Conservation (phyloP, 2,888 invertebrate species). For the Gandaritis pyraliata region DNA sequence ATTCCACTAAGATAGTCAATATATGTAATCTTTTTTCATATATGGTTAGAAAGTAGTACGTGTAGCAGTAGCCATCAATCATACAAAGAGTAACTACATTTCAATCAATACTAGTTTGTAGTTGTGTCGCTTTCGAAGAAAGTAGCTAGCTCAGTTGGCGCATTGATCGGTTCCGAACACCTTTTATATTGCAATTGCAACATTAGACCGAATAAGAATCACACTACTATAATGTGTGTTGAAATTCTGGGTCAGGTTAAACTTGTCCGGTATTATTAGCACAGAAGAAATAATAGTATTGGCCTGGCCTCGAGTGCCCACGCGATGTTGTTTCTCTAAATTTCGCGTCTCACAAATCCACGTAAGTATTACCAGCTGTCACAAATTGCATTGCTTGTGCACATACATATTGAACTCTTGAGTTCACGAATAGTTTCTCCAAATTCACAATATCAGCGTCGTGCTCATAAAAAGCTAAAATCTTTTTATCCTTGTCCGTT, state of each 20-base stretch:
- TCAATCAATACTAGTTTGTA: constrained; percentile 30
- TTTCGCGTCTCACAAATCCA: constrained; percentile 27
- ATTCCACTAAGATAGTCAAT: background rate
- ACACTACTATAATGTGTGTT: constrained; percentile 19
- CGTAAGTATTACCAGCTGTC: background rate
- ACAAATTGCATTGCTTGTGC: constrained; percentile 7
- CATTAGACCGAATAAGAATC: constrained; percentile 25
- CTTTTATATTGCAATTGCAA: constrained; percentile 35
- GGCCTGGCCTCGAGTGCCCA: constrained; percentile 50
- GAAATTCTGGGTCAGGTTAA: constrained; percentile 39
- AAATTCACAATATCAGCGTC: constrained; percentile 33
- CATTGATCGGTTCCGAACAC: constrained; percentile 34
- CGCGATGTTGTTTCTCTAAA: constrained; percentile 47
- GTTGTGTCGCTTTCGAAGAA: constrained; percentile 40
- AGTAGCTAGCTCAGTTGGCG: constrained; percentile 32
- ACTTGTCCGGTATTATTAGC: constrained; percentile 36
- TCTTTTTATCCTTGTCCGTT: constrained; percentile 46
- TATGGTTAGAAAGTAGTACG: constrained; percentile 33
- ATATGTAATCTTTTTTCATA: constrained; percentile 34
- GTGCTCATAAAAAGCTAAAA: constrained; percentile 42
- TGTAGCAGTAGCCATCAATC: constrained; percentile 33
- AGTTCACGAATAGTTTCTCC: constrained; percentile 6
- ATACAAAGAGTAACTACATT: constrained; percentile 28
- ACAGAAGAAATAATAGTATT: constrained; percentile 17
- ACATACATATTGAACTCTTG: background rate